Evolutionary conservation across 2,888 invertebrate species (phyloP), one percentile per base, ranked within the genome.

Genomic region (Periphyllus acericola): DNA sequence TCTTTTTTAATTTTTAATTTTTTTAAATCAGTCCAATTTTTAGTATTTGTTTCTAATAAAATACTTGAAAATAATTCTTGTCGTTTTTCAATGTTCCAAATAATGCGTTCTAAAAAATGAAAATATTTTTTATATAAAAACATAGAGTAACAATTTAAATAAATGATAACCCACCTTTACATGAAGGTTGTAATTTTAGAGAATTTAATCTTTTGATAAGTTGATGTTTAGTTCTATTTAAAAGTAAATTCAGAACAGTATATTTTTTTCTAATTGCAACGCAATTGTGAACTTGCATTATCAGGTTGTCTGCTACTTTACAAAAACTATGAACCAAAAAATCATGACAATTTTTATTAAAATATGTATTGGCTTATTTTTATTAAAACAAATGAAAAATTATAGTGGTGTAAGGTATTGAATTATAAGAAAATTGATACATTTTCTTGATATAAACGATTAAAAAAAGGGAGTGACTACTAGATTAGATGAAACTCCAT

Each of bases 41-140:
- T 72, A 5, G 81, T 87, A 25, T 87, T 74, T 68, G 87, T 87
- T 80, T 40, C 87, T 75, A 72, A 46, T 40, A 87, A n/a, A 32
- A 87, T 87, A 66, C 25, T 74, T 72, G 60, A 74, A 66, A 87
- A 87, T 87, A 87, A 21, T 60, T 75, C 40, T 81, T 87, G 81
- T 0, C 36, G 55, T 36, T 8, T 68, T 29, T 55, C 2, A 36
- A 21, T 32, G n/a, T 85, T 19, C 84, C 84, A 85, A 5, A n/a
- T 0, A 85, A 76, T 6, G 3, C 21, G 46, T 60, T 74, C 74
- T 87, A 60, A 87, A 78, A 52, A 75, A 76, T 29, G 3, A 71
- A 34, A 17, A 40, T 46, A n/a, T 74, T 52, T n/a, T 9, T 34
- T 72, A 21, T 55, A 46, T 1, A 9, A 75, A 29, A 60, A 36